phyloP scores from a whole-genome alignment of 2,113 vertebrate genomes.

The Castor canadensis region DNA sequence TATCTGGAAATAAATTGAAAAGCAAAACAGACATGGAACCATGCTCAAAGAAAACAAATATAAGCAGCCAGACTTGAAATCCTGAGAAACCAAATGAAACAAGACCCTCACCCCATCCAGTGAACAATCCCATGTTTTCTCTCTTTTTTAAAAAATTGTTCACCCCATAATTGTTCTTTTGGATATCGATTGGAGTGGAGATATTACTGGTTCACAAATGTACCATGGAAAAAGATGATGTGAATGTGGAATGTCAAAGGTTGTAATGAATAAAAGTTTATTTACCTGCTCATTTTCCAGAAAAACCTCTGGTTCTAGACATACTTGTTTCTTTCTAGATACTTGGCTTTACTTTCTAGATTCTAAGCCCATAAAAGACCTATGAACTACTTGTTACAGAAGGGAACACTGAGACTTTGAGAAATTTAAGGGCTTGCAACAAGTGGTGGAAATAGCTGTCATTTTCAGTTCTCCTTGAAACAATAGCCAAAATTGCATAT shows the following conservation, averaged over 20 bases:
- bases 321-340: neutral
- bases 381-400: neutral
- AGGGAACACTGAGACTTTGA: constrained; percentile 5
- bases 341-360: constrained; percentile 15
- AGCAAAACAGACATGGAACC: constrained; percentile 54
- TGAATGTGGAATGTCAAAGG: neutral
- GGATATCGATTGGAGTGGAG: neutral
- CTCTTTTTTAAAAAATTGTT: neutral
- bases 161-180: neutral
- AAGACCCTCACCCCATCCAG: neutral
- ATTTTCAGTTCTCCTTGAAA: neutral
- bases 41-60: constrained; percentile 63
- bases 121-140: neutral
- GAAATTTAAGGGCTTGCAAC: neutral
- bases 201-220: neutral
- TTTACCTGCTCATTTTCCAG: neutral
- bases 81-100: constrained; percentile 39
- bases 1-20: constrained; percentile 69
- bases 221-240: neutral
- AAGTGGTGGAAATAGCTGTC: neutral
- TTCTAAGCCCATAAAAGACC: neutral
- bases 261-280: neutral
- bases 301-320: neutral
- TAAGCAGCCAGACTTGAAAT: constrained; percentile 37
- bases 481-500: neutral